Percentiles rank a stretch among this genome's conserved stretches.
These are phyloP conservation scores for Tupiocoris notatus DNA, from an alignment of 2,888 invertebrate species.

Conservation along the genomic window DNA sequence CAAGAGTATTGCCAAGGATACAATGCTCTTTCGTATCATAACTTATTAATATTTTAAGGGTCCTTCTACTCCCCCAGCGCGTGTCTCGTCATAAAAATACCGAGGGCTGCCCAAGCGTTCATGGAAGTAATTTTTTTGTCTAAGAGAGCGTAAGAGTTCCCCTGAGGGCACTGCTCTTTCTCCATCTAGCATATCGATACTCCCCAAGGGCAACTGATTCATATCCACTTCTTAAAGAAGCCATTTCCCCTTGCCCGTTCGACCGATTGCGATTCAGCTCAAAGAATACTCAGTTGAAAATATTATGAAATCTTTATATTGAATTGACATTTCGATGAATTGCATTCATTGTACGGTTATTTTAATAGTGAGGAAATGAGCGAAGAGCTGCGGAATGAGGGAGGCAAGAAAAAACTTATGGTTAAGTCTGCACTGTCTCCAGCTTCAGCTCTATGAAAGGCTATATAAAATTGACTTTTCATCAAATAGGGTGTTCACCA, in stretches of 20 bases:
- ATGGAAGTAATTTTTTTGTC: conserved; percentile 12
- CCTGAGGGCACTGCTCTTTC: conserved; percentile 1
- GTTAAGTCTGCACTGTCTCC: too few relatives aligned
- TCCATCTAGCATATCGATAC: background rate
- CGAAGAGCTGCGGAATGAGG: too few relatives aligned
- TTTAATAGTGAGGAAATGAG: too few relatives aligned
- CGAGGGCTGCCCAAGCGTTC: background rate
- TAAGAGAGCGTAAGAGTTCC: conserved; percentile 16
- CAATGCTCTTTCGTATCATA: background rate
- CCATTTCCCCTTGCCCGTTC: conserved; percentile 1
- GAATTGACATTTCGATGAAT: too few relatives aligned
- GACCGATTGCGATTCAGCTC: background rate
- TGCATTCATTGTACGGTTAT: too few relatives aligned
- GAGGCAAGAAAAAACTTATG: too few relatives aligned
- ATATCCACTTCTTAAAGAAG: background rate
- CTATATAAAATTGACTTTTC: too few relatives aligned
- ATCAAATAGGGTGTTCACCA: too few relatives aligned
- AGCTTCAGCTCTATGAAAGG: too few relatives aligned
- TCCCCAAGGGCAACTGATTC: conserved; percentile 1
- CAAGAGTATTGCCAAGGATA: too few relatives aligned
- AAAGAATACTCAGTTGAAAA: too few relatives aligned
- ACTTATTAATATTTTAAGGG: background rate
- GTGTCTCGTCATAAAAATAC: conserved; percentile 4
- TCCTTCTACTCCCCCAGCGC: background rate
- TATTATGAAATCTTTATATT: too few relatives aligned